Conservation (phyloP, 2,797 vertebrate genomes). For the Xyrichtys novacula region DNA sequence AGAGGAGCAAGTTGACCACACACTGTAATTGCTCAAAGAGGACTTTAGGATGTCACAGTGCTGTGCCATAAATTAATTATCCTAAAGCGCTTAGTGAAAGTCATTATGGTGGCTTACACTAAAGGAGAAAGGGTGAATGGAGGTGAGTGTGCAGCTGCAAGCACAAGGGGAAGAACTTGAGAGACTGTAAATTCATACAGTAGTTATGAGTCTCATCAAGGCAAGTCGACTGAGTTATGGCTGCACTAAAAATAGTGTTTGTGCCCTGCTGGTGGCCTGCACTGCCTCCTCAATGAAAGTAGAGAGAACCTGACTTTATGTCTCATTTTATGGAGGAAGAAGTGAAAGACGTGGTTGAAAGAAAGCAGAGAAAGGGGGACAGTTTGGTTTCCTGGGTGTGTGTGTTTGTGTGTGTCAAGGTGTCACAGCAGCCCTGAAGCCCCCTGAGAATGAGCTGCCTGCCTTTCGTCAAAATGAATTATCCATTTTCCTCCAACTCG, state of each 20-base stretch:
- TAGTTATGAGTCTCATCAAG: slow-evolving; percentile 58
- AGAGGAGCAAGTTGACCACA: slow-evolving; percentile 53
- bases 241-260: slow-evolving; percentile 35
- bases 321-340: slow-evolving; percentile 21
- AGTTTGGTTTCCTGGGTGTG: slow-evolving; percentile 22
- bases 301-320: slow-evolving; percentile 15
- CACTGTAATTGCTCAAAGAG: slow-evolving; percentile 61
- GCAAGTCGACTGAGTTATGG: slow-evolving; percentile 51
- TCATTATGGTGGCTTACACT: slow-evolving; percentile 59
- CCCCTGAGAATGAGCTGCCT: slow-evolving; percentile 42
- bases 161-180: slow-evolving; percentile 34
- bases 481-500: slow-evolving; percentile 43
- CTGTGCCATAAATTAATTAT: slow-evolving; percentile 72
- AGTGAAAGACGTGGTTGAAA: slow-evolving; percentile 13
- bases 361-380: slow-evolving; percentile 14
- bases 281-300: slow-evolving; percentile 27
- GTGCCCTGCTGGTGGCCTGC: slow-evolving; percentile 33
- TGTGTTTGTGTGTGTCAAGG: slow-evolving; percentile 24
- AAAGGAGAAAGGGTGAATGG: slow-evolving; percentile 59
- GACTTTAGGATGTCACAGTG: slow-evolving; percentile 68
- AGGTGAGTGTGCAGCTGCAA: slow-evolving; percentile 43
- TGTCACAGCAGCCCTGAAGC: slow-evolving; percentile 31
- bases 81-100: slow-evolving; percentile 72
- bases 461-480: slow-evolving; percentile 58
- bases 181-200: slow-evolving; percentile 47